These are phyloP conservation scores for Anastrepha obliqua DNA, from an alignment of 1,140 invertebrate species.

Conservation along the genomic window DNA sequence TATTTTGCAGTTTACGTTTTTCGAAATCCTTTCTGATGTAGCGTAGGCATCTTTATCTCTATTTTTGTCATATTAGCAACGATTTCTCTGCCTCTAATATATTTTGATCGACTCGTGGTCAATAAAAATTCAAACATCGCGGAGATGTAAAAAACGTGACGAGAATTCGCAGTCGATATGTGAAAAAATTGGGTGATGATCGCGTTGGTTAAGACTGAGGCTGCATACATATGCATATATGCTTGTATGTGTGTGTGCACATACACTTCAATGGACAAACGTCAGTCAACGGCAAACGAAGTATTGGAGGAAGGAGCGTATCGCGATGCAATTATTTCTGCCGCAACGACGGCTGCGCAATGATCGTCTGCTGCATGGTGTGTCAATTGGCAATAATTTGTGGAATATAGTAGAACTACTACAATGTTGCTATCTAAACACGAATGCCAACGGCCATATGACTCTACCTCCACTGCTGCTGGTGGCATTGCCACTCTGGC, in stretches of 20 bases:
- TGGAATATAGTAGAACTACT: neutral
- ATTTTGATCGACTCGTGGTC: constrained; percentile 21
- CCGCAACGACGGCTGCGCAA: neutral
- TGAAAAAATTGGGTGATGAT: neutral
- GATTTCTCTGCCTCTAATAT: neutral
- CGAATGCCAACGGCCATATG: constrained; percentile 5
- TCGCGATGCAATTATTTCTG: constrained; percentile 30
- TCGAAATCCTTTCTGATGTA: neutral
- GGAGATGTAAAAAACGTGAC: constrained; percentile 44
- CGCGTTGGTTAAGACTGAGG: too few relatives aligned
- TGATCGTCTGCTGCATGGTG: constrained; percentile 22
- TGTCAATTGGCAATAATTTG: constrained; percentile 49
- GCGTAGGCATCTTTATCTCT: neutral
- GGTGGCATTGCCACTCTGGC: constrained; percentile 11
- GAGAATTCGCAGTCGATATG: neutral
- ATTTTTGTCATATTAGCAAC: neutral
- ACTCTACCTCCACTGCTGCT: neutral
- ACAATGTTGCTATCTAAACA: constrained; percentile 43
- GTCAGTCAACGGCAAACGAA: neutral
- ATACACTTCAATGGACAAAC: neutral
- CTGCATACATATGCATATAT: neutral
- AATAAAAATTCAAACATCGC: constrained; percentile 38
- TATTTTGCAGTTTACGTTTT: too few relatives aligned
- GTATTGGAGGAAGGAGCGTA: neutral
- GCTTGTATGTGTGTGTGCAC: neutral